Evolutionary conservation across 2,888 invertebrate genomes (phyloP).

Genomic region (Carterocephalus palaemon): DNA sequence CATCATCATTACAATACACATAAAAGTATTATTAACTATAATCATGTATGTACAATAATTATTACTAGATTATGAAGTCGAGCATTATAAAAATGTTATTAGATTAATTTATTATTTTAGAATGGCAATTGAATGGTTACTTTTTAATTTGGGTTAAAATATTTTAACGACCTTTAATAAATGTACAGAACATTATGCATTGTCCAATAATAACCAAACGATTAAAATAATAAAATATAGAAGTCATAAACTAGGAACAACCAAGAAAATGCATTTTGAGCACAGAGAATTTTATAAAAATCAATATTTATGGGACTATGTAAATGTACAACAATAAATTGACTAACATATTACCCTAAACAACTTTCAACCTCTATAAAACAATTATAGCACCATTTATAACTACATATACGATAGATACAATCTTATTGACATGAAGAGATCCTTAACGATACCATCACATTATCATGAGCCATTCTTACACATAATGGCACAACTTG

Average conservation of each 20-base stretch:
- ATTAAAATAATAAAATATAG: slow-evolving; percentile 7
- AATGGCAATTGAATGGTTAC: too few species aligned
- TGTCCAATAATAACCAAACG: slow-evolving; percentile 19
- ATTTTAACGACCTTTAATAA: too few species aligned
- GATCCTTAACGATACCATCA: slow-evolving; percentile 27
- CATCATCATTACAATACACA: slow-evolving; percentile 16
- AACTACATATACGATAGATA: slow-evolving; percentile 21
- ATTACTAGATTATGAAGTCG: background rate
- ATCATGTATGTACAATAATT: slow-evolving; percentile 12
- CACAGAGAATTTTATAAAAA: slow-evolving; percentile 16
- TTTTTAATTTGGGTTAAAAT: too few species aligned
- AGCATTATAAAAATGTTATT: slow-evolving; percentile 4
- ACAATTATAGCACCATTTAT: slow-evolving; percentile 38
- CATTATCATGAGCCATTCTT: slow-evolving; percentile 19
- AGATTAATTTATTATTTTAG: slow-evolving; percentile 29
- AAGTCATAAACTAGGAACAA: slow-evolving; percentile 18
- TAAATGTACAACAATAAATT: slow-evolving; percentile 20
- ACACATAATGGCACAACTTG: slow-evolving; percentile 13
- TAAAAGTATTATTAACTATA: slow-evolving; percentile 21
- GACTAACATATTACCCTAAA: slow-evolving; percentile 21
- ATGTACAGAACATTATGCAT: too few species aligned
- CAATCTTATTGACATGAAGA: slow-evolving; percentile 34
- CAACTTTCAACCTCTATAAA: slow-evolving; percentile 28
- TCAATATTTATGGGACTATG: slow-evolving; percentile 5
- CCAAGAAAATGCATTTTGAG: slow-evolving; percentile 24